A percentile compares a stretch with the other conserved stretches of the same genome.
phyloP scores from a whole-genome alignment of 2,888 invertebrate genomes.

The Patella caerulea region DNA sequence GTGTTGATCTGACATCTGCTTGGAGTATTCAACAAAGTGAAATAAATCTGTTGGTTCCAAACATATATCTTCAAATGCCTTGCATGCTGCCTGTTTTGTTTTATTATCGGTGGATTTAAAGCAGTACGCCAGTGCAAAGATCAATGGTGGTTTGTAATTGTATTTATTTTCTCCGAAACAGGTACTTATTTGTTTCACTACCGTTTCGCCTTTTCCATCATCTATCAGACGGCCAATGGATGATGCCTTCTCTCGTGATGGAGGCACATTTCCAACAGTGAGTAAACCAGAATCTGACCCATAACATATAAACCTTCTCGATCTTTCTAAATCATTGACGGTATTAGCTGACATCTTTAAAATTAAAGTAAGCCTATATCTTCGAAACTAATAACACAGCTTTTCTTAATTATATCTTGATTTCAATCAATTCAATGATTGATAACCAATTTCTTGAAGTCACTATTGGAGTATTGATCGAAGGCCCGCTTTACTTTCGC shows the following conservation, averaged over 20 bases:
- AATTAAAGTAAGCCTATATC: neutral
- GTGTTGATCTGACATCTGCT: conserved; percentile 62
- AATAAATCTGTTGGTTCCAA: conserved; percentile 78
- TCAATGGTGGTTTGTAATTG: conserved; percentile 71
- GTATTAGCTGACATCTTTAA: conserved; percentile 19
- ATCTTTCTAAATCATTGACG: conserved; percentile 26
- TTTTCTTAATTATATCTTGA: no score
- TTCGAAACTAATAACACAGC: no score
- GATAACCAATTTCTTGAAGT: no score
- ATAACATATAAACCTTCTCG: conserved; percentile 52
- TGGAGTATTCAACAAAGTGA: conserved; percentile 77
- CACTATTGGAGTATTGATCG: no score
- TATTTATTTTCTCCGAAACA: conserved; percentile 59
- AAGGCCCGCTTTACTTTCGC: no score
- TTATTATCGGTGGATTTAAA: conserved; percentile 72
- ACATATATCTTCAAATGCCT: conserved; percentile 76
- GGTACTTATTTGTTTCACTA: conserved; percentile 59
- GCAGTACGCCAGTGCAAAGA: conserved; percentile 79
- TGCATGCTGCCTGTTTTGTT: conserved; percentile 76
- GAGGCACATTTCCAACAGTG: conserved; percentile 52
- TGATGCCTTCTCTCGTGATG: conserved; percentile 56
- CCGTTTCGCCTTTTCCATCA: conserved; percentile 55
- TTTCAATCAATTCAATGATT: no score
- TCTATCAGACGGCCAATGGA: conserved; percentile 59
- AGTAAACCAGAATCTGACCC: conserved; percentile 62